phyloP scores from a whole-genome alignment of 2,888 invertebrate species.

The Carcina quercana region DNA sequence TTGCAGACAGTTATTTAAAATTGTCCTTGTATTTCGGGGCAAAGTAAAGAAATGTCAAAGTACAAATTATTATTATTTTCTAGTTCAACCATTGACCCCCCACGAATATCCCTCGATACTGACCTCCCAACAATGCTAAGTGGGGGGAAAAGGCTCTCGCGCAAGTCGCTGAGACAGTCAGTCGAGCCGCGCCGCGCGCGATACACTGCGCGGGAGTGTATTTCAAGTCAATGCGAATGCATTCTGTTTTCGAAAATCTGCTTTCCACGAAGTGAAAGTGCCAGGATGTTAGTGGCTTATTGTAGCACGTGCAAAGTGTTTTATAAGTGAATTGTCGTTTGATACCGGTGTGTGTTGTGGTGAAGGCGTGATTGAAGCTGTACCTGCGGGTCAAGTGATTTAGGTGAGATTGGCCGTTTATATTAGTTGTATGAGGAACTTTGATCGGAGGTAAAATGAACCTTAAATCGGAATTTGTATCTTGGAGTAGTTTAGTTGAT shows the following conservation, averaged over 20 bases:
- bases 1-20: too few relatives aligned
- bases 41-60: too few relatives aligned
- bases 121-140: too few relatives aligned
- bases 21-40: too few relatives aligned
- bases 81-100: too few relatives aligned
- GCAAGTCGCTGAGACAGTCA: constrained; percentile 40
- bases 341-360: neutral
- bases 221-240: too few relatives aligned
- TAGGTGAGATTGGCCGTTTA: constrained; percentile 1
- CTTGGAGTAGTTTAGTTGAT: too few relatives aligned
- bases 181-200: constrained; percentile 31
- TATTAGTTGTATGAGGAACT: too few relatives aligned
- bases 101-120: too few relatives aligned
- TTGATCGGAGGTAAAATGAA: too few relatives aligned
- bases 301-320: constrained; percentile 33
- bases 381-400: constrained; percentile 1
- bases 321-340: constrained; percentile 14
- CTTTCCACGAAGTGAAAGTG: constrained; percentile 54
- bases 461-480: too few relatives aligned
- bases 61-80: too few relatives aligned
- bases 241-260: constrained; percentile 45
- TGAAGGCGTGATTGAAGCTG: constrained; percentile 1
- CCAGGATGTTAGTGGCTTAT: constrained; percentile 34
- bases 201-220: constrained; percentile 24
- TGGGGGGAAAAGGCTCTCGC: constrained; percentile 45